A percentile compares a stretch with the other conserved stretches of the same genome.
phyloP scores from a whole-genome alignment of 2,888 invertebrate genomes.

The Neelides folsomi region DNA sequence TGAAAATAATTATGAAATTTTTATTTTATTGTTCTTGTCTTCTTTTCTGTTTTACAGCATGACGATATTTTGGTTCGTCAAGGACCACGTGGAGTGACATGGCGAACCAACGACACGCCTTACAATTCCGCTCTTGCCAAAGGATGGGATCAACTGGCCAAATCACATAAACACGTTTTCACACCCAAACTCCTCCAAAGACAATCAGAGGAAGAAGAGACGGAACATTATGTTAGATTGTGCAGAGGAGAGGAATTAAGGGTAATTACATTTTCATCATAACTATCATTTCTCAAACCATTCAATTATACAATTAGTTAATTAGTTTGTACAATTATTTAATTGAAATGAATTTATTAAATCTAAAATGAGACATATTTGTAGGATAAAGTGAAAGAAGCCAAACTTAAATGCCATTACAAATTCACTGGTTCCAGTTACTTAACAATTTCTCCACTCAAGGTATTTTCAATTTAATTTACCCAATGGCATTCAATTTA shows the following conservation, averaged over 20 bases:
- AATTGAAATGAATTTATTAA: not conserved
- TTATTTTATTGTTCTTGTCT: no score
- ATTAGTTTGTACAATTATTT: no score
- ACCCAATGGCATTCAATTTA: not conserved
- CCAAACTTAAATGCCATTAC: slow-evolving; percentile 22
- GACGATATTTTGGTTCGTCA: slow-evolving; percentile 34
- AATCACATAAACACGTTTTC: slow-evolving; percentile 16
- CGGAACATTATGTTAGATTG: slow-evolving; percentile 34
- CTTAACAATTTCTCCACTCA: slow-evolving; percentile 25
- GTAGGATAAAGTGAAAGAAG: slow-evolving; percentile 21
- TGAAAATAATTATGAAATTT: no score
- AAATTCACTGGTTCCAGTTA: slow-evolving; percentile 19
- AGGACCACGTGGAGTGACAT: slow-evolving; percentile 33
- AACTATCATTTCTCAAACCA: no score
- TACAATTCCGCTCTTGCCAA: slow-evolving; percentile 30
- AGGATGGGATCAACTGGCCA: slow-evolving; percentile 27
- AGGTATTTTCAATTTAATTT: slow-evolving; percentile 15
- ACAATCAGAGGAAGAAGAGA: slow-evolving; percentile 35
- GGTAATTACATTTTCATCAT: slow-evolving; percentile 22
- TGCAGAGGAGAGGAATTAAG: slow-evolving; percentile 36
- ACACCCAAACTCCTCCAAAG: slow-evolving; percentile 27
- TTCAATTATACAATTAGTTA: no score
- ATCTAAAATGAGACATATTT: not conserved
- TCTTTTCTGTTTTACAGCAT: slow-evolving; percentile 26
- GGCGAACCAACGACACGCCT: slow-evolving; percentile 34